Base-by-base conservation (phyloP, 2,888 invertebrate genomes). In the Amblyjoppa fuscipennis region DNA sequence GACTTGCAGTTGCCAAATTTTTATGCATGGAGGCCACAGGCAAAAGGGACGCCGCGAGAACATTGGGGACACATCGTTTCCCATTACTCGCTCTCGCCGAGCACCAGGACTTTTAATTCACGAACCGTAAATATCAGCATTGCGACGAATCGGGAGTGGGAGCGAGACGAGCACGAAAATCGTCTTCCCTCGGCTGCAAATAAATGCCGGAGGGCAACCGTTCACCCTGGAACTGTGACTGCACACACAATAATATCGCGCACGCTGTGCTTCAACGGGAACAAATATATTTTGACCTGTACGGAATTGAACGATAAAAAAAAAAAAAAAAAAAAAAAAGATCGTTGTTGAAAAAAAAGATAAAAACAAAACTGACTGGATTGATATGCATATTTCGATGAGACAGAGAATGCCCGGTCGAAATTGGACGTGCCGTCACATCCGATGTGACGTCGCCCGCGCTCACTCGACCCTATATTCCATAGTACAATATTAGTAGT, bases 41-140 rank as follows among this genome's bases (percentile, higher is more conserved):
- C 56, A 77, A 68, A 76, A 41, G 76, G 68, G 38, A 38, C 25
- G 11, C 76, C 38, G 20, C 76, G 16, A 77, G 76, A 77, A 77
- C 76, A 77, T 77, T 77, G 68, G 68, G 68, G 56, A 74, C 66
- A 75, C 74, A 69, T 81, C 74, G 74, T 81, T 81, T 81, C 68
- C 74, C 16, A 49, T 31, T 69, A 25, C 41, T 61, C 31, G 20
- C 49, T 25, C 66, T 51, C 25, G 75, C 51, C 70, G 80, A 76
- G 66, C 79, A 66, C 31, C 74, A 71, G 51, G 61, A 61, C 76
- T 64, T 64, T 76, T 81, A 80, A 81, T 76, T 81, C 80, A 59
- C 71, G 49, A 64, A 76, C 53, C 64, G 68, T 81, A 70, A 74
- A 74, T 81, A 81, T 81, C 75, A 74, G 69, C 81, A 0, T 7